phyloP scores from a whole-genome alignment of 2,888 invertebrate genomes.

The Hypsopygia costalis region DNA sequence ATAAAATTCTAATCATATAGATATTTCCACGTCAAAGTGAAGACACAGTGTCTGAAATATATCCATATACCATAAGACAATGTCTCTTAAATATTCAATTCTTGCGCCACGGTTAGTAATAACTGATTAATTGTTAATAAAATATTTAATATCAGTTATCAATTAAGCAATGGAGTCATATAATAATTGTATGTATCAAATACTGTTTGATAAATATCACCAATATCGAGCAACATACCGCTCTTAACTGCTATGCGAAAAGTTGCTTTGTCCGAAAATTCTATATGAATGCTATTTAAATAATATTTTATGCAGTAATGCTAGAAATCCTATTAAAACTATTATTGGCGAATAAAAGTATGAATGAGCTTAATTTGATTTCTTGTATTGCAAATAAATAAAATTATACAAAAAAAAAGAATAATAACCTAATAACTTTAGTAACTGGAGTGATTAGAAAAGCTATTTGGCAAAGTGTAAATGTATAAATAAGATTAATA shows the following conservation, averaged over 20 bases:
- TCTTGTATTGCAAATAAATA: not conserved
- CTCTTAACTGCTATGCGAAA: not conserved
- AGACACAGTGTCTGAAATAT: too few species aligned
- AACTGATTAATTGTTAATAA: too few species aligned
- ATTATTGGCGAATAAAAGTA: slow-evolving; percentile 1
- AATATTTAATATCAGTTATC: too few species aligned
- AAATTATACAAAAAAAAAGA: slow-evolving; percentile 46
- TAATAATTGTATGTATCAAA: too few species aligned
- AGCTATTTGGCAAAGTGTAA: slow-evolving; percentile 58
- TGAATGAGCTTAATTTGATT: slow-evolving; percentile 1
- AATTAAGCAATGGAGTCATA: too few species aligned
- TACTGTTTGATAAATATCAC: not conserved
- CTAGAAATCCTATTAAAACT: slow-evolving; percentile 5
- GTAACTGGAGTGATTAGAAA: slow-evolving; percentile 59
- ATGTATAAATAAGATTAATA: slow-evolving; percentile 71
- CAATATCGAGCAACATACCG: not conserved
- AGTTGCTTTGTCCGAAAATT: not conserved
- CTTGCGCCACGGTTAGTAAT: too few species aligned
- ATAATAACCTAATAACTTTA: slow-evolving; percentile 52
- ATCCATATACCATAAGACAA: too few species aligned
- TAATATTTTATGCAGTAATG: slow-evolving; percentile 24
- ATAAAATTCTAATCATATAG: too few species aligned
- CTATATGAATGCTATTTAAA: slow-evolving; percentile 23
- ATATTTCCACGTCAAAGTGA: too few species aligned
- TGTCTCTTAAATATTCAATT: too few species aligned